These are phyloP conservation scores for Tribolium castaneum DNA, from an alignment of 1,140 invertebrate species.

Conservation along the genomic window DNA sequence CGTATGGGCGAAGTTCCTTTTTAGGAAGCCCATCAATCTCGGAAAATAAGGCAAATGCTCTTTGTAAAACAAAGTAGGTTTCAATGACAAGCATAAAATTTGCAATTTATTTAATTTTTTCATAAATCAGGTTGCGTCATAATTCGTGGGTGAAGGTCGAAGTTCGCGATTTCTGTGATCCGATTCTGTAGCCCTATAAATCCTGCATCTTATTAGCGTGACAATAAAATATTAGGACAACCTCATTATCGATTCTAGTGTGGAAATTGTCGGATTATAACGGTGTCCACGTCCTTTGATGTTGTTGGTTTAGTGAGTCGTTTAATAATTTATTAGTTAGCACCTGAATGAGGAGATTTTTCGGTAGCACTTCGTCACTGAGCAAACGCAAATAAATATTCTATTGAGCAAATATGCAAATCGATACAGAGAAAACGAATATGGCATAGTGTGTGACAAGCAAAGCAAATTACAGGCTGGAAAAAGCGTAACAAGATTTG, in stretches of 20 bases:
- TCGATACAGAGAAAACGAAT: slow-evolving; percentile 26
- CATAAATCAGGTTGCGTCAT: background rate
- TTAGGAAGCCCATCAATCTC: slow-evolving; percentile 1
- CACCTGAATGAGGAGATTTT: background rate
- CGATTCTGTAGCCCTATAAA: background rate
- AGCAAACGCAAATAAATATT: slow-evolving; percentile 30
- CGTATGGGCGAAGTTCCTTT: background rate
- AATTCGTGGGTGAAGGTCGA: background rate
- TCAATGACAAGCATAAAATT: slow-evolving; percentile 27
- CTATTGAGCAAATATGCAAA: slow-evolving; percentile 24
- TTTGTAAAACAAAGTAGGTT: slow-evolving; percentile 11
- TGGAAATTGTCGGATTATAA: background rate
- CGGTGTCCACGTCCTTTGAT: background rate
- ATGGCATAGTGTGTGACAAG: slow-evolving; percentile 27
- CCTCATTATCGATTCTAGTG: background rate
- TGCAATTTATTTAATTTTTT: slow-evolving; percentile 26
- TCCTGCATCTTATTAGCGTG: background rate
- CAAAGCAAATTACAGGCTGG: slow-evolving; percentile 3
- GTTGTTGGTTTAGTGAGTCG: background rate
- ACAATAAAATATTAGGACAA: background rate
- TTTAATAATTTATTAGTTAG: slow-evolving; percentile 34
- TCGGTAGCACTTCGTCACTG: slow-evolving; percentile 16
- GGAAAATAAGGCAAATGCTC: background rate
- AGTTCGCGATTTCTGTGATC: background rate
- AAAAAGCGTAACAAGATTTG: slow-evolving; percentile 10